Percentiles rank a stretch among this genome's conserved stretches.
These are phyloP conservation scores for Drosophila asahinai DNA, from an alignment of 1,140 invertebrate genomes.

Conservation along the genomic window DNA sequence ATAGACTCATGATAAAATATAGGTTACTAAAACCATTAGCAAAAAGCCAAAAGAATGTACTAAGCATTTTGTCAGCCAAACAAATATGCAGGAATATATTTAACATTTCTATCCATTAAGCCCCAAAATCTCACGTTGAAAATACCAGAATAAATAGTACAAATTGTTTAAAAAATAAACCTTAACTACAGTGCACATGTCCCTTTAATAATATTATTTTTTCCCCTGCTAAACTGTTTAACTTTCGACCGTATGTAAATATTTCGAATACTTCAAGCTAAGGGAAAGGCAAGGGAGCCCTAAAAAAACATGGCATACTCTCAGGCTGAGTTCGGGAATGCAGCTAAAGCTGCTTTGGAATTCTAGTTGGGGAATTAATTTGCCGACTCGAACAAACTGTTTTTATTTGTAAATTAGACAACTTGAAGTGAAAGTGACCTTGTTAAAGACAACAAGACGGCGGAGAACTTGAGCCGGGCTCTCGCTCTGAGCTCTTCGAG, in stretches of 20 bases:
- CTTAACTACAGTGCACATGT: neutral
- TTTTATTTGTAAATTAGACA: slow-evolving; percentile 56
- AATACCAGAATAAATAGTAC: neutral
- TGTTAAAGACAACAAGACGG: slow-evolving; percentile 35
- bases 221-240: slow-evolving; percentile 4
- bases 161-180: neutral
- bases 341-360: slow-evolving; percentile 16
- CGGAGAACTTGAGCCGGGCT: slow-evolving; percentile 22
- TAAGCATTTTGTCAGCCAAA: no score
- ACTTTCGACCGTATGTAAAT: slow-evolving; percentile 11
- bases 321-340: slow-evolving; percentile 21
- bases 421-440: slow-evolving; percentile 41
- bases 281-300: slow-evolving; percentile 1
- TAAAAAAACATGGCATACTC: slow-evolving; percentile 50
- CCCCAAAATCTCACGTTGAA: neutral
- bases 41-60: no score
- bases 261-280: slow-evolving; percentile 11
- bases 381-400: slow-evolving; percentile 30
- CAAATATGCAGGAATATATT: no score
- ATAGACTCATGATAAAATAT: neutral
- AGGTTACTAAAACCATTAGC: no score
- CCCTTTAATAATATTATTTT: slow-evolving; percentile 5
- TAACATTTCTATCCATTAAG: neutral
- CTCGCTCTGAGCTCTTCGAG: slow-evolving; percentile 47
- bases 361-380: slow-evolving; percentile 34